Evolutionary conservation across 2,888 invertebrate genomes (phyloP), one percentile per base, ranked within the genome.

Genomic region (Plebejus argus): DNA sequence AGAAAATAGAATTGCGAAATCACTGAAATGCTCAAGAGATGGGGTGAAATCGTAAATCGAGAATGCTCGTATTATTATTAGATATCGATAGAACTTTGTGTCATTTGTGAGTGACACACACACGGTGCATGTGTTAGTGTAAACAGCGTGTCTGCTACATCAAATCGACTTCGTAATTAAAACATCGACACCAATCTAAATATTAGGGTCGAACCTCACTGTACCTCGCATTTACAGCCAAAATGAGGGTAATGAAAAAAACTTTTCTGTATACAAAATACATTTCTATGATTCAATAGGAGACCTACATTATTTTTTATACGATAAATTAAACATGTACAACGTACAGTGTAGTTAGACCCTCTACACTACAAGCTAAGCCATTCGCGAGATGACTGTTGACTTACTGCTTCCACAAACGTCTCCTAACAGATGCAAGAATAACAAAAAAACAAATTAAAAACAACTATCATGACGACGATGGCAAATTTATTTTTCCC

Each of bases 351-450:
- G 23, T 23, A 85, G 84, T 84, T 89, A 89, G 90, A 85, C 79
- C 79, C 89, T 88, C 89, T 85, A 80, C 79, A 84, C 88, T 88
- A 90, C 85, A 92, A 93, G 93, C 93, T 85, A 92, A 93, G 92
- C 93, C 89, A 91, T 86, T 89, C 90, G 90, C 90, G 89, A 91
- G 85, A 91, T 89, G 90, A 89, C 90, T 88, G 89, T 83, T 90
- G 88, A 94, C 94, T 94, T 94, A 94, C 94, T 94, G 94, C 93
- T 94, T 94, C 94, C 93, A 94, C 89, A 94, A 93, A 84, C 93
- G 92, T 94, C 94, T 93, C 93, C 94, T 94, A 94, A 92, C 92
- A 91, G 94, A 93, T 93, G 94, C 94, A 91, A 92, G 92, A 91
- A 91, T 88, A 66, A 89, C 90, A 92, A 93, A 90, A 91, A 91